Evolutionary conservation across 2,113 vertebrate genomes (phyloP), one percentile per base, ranked within the genome.

Genomic region (Semnornis frantzii): DNA sequence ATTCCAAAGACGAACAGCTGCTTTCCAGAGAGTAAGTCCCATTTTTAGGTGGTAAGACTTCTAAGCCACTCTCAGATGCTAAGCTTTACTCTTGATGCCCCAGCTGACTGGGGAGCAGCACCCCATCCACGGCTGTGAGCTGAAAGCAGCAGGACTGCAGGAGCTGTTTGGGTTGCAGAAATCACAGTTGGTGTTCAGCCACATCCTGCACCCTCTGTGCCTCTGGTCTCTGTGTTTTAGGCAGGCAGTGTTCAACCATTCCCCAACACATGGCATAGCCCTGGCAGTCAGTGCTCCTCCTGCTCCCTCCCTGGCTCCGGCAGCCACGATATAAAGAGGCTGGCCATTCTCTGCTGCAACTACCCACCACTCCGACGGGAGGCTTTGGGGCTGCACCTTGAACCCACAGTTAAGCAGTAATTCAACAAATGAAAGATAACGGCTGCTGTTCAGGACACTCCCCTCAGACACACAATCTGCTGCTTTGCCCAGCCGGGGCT

Each of bases 191-290:
- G 30, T 74, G 70, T 89, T 7, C 68, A 55, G 48, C 54, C 72
- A 25, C 0, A 0, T 69, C 42, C 55, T 8, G 39, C 16, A 31
- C 39, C 13, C 68, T 31, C 33, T 6, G 2, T 2, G 8, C 66
- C 57, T n/a, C 66, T 16, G 70, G 34, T 48, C 58, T 82, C 66
- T 8, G 58, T 7, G 5, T 87, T 78, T 78, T 30, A 27, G 77
- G 44, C 6, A 34, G 64, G 5, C 3, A 4, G 15, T 20, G 57
- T 4, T 15, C 8, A 39, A 50, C 6, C 30, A 37, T n/a, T 11
- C 30, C 37, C 37, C 16, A 3, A 23, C 10, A 5, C 33, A 25
- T 30, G 31, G 19, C 64, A 65, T 18, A 46, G 34, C 12, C 48
- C 50, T 33, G 37, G 24, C 66, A 84, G 50, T 4, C 66, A 84